A percentile compares a stretch with the other conserved stretches of the same genome.
These are phyloP conservation scores for Tyria jacobaeae DNA, from an alignment of 2,888 invertebrate species.

Conservation along the genomic window DNA sequence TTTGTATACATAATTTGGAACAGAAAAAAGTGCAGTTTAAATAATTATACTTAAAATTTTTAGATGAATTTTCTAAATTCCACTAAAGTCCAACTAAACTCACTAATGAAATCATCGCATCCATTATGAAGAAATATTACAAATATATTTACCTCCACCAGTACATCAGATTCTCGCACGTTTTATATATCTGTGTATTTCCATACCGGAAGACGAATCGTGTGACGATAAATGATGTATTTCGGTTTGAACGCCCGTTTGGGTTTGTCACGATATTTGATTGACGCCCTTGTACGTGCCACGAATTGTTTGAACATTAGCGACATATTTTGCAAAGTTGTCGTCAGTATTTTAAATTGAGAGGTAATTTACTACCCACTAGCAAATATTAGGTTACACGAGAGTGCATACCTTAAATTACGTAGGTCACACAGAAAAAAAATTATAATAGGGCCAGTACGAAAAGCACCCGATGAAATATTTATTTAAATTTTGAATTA, in stretches of 20 bases:
- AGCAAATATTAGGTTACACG: background rate
- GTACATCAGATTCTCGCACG: constrained; percentile 5
- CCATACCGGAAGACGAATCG: constrained; percentile 49
- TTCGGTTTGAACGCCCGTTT: constrained; percentile 56
- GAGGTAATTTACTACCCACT: constrained; percentile 17
- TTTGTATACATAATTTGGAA: too few relatives aligned
- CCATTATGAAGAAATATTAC: background rate
- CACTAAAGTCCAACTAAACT: too few relatives aligned
- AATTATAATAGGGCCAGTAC: too few relatives aligned
- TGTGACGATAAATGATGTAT: constrained; percentile 62
- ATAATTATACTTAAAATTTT: too few relatives aligned
- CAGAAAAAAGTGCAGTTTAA: too few relatives aligned
- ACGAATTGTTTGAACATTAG: constrained; percentile 36
- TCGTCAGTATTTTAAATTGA: constrained; percentile 23
- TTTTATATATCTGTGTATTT: constrained; percentile 42
- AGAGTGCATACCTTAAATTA: too few relatives aligned
- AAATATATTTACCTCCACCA: background rate
- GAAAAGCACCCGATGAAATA: too few relatives aligned
- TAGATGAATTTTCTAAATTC: too few relatives aligned
- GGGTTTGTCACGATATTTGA: constrained; percentile 63
- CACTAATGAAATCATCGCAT: background rate
- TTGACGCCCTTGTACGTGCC: constrained; percentile 53
- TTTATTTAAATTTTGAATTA: too few relatives aligned
- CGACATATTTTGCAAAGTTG: constrained; percentile 33
- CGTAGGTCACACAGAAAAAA: too few relatives aligned